These are phyloP conservation scores for Teleiodes luculella DNA, from an alignment of 2,888 invertebrate genomes.

Conservation along the genomic window DNA sequence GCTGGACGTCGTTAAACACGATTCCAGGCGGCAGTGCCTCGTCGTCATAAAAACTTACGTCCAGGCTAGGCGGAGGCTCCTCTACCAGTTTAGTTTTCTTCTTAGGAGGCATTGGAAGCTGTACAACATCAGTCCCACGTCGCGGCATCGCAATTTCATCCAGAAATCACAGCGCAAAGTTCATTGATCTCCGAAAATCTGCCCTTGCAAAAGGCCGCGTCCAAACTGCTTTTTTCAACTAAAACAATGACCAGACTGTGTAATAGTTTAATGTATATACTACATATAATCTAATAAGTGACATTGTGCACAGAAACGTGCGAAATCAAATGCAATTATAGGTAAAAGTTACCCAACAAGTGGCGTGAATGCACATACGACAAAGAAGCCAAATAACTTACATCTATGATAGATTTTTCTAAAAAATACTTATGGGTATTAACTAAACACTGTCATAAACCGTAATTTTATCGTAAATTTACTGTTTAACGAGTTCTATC, in stretches of 20 bases:
- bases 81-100: slow-evolving; percentile 52
- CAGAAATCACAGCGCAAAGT: slow-evolving; percentile 21
- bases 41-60: slow-evolving; percentile 63
- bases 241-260: slow-evolving; percentile 18
- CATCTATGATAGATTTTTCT: slow-evolving; percentile 13
- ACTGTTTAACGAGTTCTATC: slow-evolving; percentile 26
- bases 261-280: not conserved
- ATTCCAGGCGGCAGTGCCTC: slow-evolving; percentile 82
- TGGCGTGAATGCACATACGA: slow-evolving; percentile 31
- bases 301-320: slow-evolving; percentile 46
- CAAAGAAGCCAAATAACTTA: slow-evolving; percentile 17
- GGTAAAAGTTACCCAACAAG: slow-evolving; percentile 37
- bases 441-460: slow-evolving; percentile 4
- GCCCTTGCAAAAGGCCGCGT: slow-evolving; percentile 9
- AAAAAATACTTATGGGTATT: slow-evolving; percentile 13
- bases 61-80: slow-evolving; percentile 47
- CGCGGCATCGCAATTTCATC: slow-evolving; percentile 54
- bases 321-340: slow-evolving; percentile 42
- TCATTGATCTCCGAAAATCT: slow-evolving; percentile 5
- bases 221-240: slow-evolving; percentile 10
- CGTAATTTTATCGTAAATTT: slow-evolving; percentile 17
- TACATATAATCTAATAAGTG: slow-evolving; percentile 45
- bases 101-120: slow-evolving; percentile 50
- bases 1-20: slow-evolving; percentile 87
- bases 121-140: slow-evolving; percentile 52